Evolutionary conservation across 1,140 invertebrate species (phyloP), one percentile per base, ranked within the genome.

Genomic region (Drosophila repleta): DNA sequence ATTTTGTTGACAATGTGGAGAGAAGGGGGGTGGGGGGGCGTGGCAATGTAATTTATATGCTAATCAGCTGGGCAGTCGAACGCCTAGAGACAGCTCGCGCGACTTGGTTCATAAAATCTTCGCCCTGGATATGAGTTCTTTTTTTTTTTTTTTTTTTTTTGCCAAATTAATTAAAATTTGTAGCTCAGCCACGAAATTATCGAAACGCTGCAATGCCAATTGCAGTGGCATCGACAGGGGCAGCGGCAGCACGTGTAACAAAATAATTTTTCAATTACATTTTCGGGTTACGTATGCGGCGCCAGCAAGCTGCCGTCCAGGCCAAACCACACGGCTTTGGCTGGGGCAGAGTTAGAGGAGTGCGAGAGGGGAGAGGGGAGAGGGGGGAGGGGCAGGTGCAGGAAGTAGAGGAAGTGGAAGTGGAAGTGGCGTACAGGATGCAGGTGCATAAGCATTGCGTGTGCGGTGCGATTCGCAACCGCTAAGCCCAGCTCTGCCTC

Each of bases 221-320:
- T n/a, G 52, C 46, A 45, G 29, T 20, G 21, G 53, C 32, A 39
- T 18, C 3, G 18, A 18, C n/a, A 48, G 17, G n/a, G n/a, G 20
- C 15, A 56, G 29, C 45, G 20, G 43, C 58, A 61, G 79, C 80
- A 83, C 63, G 74, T 85, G 82, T 65, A 84, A 85, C 82, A 84
- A 85, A 84, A 84, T 84, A 81, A 84, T 84, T 84, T 84, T 84
- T 84, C 81, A 84, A 84, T 84, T 84, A 84, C 81, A 87, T 84
- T 87, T 84, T 84, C 74, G 76, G 81, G 82, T 81, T 84, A 79
- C 68, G 63, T 70, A 66, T 77, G 81, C 52, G 75, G 75, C 78
- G 45, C 68, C 26, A 61, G 70, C 53, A 77, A 49, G 21, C 48
- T 15, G 43, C 43, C 62, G 32, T 21, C 10, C 32, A 13, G 10